phyloP scores from a whole-genome alignment of 2,113 vertebrate species.

The Coptodon bakossiorum region DNA sequence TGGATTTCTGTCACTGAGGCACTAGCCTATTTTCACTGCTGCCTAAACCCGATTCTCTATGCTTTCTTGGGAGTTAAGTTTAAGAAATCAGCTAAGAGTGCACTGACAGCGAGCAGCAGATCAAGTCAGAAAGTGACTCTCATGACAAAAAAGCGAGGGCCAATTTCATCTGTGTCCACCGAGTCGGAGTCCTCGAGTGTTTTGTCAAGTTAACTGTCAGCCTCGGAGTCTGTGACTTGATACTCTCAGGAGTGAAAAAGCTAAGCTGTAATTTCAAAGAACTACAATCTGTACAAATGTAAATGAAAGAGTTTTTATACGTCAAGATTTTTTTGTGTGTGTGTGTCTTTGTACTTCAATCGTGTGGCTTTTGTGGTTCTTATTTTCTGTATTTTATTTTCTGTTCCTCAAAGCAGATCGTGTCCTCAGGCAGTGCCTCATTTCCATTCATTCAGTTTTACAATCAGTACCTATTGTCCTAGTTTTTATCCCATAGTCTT shows the following conservation, averaged over 20 bases:
- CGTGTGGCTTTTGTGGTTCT: constrained; percentile 70
- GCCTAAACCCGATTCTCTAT: constrained; percentile 96
- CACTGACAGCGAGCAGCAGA: constrained; percentile 81
- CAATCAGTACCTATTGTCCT: neutral
- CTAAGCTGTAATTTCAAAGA: constrained; percentile 38
- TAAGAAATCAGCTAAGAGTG: constrained; percentile 87
- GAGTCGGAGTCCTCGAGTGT: constrained; percentile 98
- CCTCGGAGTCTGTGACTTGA: neutral
- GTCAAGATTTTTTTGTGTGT: neutral
- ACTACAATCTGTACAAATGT: constrained; percentile 74
- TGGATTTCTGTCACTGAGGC: constrained; percentile 91
- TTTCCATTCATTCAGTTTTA: constrained; percentile 34
- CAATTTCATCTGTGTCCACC: constrained; percentile 92
- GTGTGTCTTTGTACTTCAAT: constrained; percentile 25
- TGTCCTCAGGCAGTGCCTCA: constrained; percentile 76
- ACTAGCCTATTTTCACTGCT: constrained; percentile 95
- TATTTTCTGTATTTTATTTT: neutral
- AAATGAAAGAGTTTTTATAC: constrained; percentile 58
- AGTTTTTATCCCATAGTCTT: neutral
- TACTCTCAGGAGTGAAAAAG: neutral
- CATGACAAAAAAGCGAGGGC: constrained; percentile 84
- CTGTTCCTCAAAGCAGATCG: neutral
- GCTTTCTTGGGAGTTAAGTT: constrained; percentile 96
- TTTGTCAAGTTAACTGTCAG: constrained; percentile 85
- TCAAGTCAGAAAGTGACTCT: constrained; percentile 89